A percentile compares a stretch with the other conserved stretches of the same genome.
Conservation (phyloP, 2,797 vertebrate genomes). For the Xyrichtys novacula region DNA sequence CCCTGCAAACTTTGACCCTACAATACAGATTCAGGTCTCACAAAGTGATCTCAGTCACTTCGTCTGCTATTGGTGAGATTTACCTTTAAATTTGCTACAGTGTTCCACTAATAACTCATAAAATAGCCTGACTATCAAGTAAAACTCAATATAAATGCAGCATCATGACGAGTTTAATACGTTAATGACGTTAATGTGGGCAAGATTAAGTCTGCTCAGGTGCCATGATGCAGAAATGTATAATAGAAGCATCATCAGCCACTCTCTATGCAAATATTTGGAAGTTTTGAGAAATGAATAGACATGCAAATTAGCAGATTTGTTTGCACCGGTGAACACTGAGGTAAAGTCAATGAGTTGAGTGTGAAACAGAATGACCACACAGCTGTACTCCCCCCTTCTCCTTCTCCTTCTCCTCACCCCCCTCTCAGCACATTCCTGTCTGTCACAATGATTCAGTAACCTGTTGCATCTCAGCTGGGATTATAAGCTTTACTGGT, state of each 20-base stretch:
- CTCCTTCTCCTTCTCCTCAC: slow-evolving; percentile 11
- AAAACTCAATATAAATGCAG: too few species aligned
- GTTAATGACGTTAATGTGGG: neutral
- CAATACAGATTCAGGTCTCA: slow-evolving; percentile 29
- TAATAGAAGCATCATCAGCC: neutral
- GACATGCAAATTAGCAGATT: neutral
- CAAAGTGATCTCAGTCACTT: slow-evolving; percentile 7
- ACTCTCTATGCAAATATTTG: slow-evolving; percentile 14
- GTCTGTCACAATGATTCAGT: slow-evolving; percentile 42
- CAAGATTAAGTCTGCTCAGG: neutral
- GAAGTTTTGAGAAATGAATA: slow-evolving; percentile 2
- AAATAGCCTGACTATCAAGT: too few species aligned
- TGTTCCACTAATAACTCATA: too few species aligned
- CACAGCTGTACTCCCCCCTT: neutral
- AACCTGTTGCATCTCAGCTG: slow-evolving; percentile 53
- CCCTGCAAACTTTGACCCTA: slow-evolving; percentile 28
- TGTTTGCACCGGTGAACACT: neutral
- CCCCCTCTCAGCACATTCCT: slow-evolving; percentile 19
- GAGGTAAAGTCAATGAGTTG: neutral
- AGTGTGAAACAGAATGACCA: slow-evolving; percentile 12
- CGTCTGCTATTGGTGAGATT: too few species aligned
- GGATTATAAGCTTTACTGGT: slow-evolving; percentile 50
- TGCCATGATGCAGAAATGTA: neutral
- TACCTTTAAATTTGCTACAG: too few species aligned
- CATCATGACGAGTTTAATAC: neutral